These are phyloP conservation scores for Augochlorella aurata DNA, from an alignment of 2,888 invertebrate genomes.

Conservation along the genomic window DNA sequence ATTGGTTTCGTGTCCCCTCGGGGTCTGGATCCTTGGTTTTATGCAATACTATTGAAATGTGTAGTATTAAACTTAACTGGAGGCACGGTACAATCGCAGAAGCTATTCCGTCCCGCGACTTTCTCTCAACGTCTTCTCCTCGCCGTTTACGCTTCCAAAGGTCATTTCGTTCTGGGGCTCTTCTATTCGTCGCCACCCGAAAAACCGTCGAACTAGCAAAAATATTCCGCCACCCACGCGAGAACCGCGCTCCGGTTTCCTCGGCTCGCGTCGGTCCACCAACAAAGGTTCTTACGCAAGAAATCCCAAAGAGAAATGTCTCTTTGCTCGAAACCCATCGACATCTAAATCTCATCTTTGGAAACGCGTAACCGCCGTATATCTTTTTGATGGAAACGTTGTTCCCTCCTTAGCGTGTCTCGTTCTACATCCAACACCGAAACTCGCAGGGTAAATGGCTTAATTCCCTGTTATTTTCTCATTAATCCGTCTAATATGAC, in stretches of 20 bases:
- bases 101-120: constrained; percentile 33
- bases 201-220: background rate
- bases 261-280: background rate
- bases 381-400: background rate
- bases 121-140: constrained; percentile 37
- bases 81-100: constrained; percentile 15
- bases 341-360: background rate
- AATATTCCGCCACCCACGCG: background rate
- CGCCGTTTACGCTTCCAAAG: constrained; percentile 19
- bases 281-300: background rate
- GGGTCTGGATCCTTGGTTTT: constrained; percentile 17
- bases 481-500: constrained; percentile 49
- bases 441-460: background rate
- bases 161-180: constrained; percentile 18
- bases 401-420: background rate
- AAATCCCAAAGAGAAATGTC: background rate
- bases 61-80: constrained; percentile 30
- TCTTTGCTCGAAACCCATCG: background rate
- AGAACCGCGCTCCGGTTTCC: background rate
- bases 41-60: constrained; percentile 29
- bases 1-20: constrained; percentile 20
- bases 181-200: background rate
- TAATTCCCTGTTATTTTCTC: constrained; percentile 53
- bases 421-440: background rate
- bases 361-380: background rate